These are phyloP conservation scores for Eupsilia transversa DNA, from an alignment of 2,888 invertebrate species.

Conservation along the genomic window DNA sequence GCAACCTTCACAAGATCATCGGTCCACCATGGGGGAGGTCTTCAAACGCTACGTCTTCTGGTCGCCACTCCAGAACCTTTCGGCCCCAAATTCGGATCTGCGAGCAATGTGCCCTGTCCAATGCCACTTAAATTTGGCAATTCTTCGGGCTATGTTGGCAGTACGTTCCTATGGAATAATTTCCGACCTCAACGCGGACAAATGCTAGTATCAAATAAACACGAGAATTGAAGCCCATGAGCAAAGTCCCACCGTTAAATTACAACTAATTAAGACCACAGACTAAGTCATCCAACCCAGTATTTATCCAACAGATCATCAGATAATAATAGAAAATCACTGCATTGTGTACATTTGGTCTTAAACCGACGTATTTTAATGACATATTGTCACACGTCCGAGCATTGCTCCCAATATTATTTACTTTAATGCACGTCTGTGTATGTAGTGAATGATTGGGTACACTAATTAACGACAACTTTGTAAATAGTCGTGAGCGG, in stretches of 20 bases:
- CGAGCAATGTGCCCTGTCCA: too few species aligned
- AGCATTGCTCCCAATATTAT: slow-evolving; percentile 14
- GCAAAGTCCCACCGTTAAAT: background rate
- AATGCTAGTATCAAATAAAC: background rate
- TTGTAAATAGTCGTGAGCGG: slow-evolving; percentile 31
- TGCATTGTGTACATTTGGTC: slow-evolving; percentile 14
- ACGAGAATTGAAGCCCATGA: background rate
- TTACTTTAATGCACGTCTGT: slow-evolving; percentile 19
- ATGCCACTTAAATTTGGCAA: too few species aligned
- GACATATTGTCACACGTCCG: slow-evolving; percentile 39
- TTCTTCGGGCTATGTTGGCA: too few species aligned
- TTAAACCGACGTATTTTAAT: slow-evolving; percentile 24
- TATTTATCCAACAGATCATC: slow-evolving; percentile 35
- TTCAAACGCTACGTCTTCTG: too few species aligned
- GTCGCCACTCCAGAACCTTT: too few species aligned
- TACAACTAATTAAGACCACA: background rate
- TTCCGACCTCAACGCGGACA: too few species aligned
- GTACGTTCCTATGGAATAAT: too few species aligned
- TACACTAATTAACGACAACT: slow-evolving; percentile 50
- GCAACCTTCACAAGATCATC: too few species aligned
- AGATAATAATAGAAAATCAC: slow-evolving; percentile 40
- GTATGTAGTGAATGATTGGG: slow-evolving; percentile 15
- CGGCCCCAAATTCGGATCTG: too few species aligned
- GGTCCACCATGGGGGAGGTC: too few species aligned
- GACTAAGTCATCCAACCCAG: background rate